phyloP scores from a whole-genome alignment of 2,113 vertebrate genomes.

The Copsychus sechellarum region DNA sequence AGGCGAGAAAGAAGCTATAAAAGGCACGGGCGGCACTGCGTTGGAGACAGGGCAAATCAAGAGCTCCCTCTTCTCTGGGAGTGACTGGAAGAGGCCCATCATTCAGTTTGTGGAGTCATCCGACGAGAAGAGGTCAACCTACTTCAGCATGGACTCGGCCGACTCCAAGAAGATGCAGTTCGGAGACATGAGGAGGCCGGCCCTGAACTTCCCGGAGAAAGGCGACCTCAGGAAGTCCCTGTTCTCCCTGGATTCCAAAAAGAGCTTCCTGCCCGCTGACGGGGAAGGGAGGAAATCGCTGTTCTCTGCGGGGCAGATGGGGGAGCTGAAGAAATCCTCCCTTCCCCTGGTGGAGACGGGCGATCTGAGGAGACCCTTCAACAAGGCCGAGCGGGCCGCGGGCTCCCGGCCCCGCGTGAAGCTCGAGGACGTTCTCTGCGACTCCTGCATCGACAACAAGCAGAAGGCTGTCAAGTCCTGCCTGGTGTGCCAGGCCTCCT shows the following conservation, averaged over 20 bases:
- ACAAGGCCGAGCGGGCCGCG: constrained; percentile 6
- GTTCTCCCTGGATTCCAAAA: constrained; percentile 72
- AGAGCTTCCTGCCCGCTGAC: constrained; percentile 50
- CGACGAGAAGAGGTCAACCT: constrained; percentile 76
- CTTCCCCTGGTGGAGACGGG: constrained; percentile 63
- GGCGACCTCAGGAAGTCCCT: constrained; percentile 73
- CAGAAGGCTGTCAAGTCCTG: constrained; percentile 92
- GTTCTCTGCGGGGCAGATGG: constrained; percentile 53
- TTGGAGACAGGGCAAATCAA: constrained; percentile 72
- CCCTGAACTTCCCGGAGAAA: constrained; percentile 72
- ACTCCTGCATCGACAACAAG: constrained; percentile 91
- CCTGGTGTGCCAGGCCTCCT: constrained; percentile 91
- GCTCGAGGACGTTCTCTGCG: constrained; percentile 84
- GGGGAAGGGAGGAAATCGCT: constrained; percentile 55
- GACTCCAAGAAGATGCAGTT: constrained; percentile 73
- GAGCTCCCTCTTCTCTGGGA: constrained; percentile 68
- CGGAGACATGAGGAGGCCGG: constrained; percentile 66
- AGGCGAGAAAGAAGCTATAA: constrained; percentile 59
- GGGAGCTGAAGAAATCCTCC: constrained; percentile 65
- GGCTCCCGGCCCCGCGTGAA: constrained; percentile 53
- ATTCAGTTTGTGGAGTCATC: constrained; percentile 79
- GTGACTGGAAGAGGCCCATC: constrained; percentile 77
- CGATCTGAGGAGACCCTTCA: constrained; percentile 60
- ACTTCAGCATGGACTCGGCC: constrained; percentile 78
- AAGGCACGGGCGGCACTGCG: constrained; percentile 17